A percentile compares a stretch with the other conserved stretches of the same genome.
phyloP scores from a whole-genome alignment of 2,797 vertebrate genomes.

The Anabas testudineus region DNA sequence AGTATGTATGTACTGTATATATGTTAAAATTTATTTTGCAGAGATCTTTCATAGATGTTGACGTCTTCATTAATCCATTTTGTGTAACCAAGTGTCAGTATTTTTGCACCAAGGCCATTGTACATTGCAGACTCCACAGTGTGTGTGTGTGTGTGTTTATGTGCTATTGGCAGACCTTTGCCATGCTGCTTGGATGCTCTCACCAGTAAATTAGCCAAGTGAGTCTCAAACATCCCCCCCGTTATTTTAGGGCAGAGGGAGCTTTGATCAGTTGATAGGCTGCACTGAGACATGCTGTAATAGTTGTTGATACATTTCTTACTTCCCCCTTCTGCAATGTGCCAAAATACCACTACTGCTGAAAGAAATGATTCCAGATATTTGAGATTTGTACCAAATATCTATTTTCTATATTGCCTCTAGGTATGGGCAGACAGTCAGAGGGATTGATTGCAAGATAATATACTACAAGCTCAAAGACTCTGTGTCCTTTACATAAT shows the following conservation, averaged over 20 bases:
- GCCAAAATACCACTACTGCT: constrained; percentile 1
- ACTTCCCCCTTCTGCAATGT: background rate
- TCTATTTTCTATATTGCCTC: background rate
- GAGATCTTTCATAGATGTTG: background rate
- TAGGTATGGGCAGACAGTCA: background rate
- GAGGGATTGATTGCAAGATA: background rate
- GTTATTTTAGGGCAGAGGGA: constrained; percentile 27
- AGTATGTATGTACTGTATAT: no score
- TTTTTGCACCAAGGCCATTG: background rate
- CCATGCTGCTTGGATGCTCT: constrained; percentile 22
- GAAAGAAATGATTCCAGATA: constrained; percentile 1
- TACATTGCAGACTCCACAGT: background rate
- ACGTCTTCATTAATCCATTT: background rate
- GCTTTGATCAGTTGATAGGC: constrained; percentile 49
- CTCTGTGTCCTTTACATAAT: background rate
- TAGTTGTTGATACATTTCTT: constrained; percentile 36
- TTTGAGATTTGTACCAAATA: background rate
- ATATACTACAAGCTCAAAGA: constrained; percentile 4
- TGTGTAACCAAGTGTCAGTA: background rate
- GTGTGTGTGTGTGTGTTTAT: background rate
- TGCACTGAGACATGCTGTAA: constrained; percentile 28
- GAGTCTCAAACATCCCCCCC: constrained; percentile 40
- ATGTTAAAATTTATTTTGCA: no score
- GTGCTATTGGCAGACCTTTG: constrained; percentile 25
- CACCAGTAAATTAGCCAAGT: constrained; percentile 31